Conservation (phyloP, 2,113 vertebrate species). For the Dasypus novemcinctus region DNA sequence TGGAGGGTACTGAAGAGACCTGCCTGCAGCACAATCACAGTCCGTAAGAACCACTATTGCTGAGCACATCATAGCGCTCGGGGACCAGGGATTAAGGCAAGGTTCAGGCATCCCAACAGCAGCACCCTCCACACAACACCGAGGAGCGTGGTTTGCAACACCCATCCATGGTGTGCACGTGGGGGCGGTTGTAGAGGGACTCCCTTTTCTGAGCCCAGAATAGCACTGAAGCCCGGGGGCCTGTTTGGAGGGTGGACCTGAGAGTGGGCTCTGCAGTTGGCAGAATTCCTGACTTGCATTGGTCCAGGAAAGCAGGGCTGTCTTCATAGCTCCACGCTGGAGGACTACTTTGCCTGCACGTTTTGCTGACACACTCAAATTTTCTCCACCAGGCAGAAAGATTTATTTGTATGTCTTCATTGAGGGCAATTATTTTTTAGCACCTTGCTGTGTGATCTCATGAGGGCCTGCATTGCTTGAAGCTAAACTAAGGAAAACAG, state of each 20-base stretch:
- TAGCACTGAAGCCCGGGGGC: fast-evolving
- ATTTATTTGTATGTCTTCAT: conserved; percentile 69
- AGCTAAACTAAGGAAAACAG: not conserved
- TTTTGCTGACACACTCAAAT: conserved; percentile 38
- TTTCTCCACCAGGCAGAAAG: conserved; percentile 43
- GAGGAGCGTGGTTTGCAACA: not conserved
- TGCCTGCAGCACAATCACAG: not conserved
- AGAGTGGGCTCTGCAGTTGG: not conserved
- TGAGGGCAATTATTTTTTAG: conserved; percentile 70
- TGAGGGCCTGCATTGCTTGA: not conserved
- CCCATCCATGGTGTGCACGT: fast-evolving
- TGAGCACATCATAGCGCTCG: fast-evolving
- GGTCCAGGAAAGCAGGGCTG: not conserved
- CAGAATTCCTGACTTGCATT: not conserved
- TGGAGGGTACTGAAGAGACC: not conserved
- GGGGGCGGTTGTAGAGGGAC: fast-evolving
- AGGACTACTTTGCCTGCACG: not conserved
- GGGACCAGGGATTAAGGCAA: not conserved
- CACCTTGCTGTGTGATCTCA: conserved; percentile 67
- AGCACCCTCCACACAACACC: not conserved
- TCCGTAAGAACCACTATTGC: not conserved
- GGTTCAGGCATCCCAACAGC: fast-evolving
- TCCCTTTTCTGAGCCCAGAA: not conserved
- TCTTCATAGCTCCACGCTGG: not conserved
- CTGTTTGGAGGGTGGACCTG: not conserved